Evolutionary conservation across 2,888 invertebrate species (phyloP), one percentile per base, ranked within the genome.

Genomic region (Scaptomyza flava): DNA sequence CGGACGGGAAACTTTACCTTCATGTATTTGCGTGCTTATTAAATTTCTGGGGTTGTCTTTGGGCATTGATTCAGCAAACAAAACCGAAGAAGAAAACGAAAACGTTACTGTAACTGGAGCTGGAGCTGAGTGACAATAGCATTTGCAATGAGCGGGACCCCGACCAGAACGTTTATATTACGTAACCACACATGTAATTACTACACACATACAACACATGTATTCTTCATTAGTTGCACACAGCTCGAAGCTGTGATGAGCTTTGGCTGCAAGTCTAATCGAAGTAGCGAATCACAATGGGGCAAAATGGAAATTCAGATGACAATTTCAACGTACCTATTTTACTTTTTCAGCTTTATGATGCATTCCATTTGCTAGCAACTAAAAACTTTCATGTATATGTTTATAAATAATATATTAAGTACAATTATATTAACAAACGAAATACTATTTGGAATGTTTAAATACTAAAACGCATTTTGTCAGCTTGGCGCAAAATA

Each of bases 1-100:
- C 87, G 80, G 85, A 71, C 70, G 68, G 82, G 61, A 85, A 82
- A 87, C 89, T 85, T 78, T 73, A 84, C 82, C 87, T 89, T 87
- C 79, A 77, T 89, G 76, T 74, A 79, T 81, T 89, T 81, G 79
- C 81, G 85, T 89, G 87, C 87, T 87, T 87, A 87, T 87, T 87
- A 87, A 87, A 87, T 89, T 87, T 87, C 78, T 81, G 68, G 85
- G 87, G 77, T 72, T 87, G 86, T 78, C 77, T 76, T 46, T 17
- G 66, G 54, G 70, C 87, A 86, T 88, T 86, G 89, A 86, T 83
- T 86, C 75, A 27, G 33, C 33, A 53, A 52, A 30, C 38, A 31
- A 30, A 58, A 20, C 9, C 9, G 8, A 36, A 6, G 12, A 11
- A 4, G 12, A 6, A 12, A 34, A 12, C 12, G 5, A 6, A 58